phyloP scores from a whole-genome alignment of 1,140 invertebrate genomes.

The Lineus longissimus region DNA sequence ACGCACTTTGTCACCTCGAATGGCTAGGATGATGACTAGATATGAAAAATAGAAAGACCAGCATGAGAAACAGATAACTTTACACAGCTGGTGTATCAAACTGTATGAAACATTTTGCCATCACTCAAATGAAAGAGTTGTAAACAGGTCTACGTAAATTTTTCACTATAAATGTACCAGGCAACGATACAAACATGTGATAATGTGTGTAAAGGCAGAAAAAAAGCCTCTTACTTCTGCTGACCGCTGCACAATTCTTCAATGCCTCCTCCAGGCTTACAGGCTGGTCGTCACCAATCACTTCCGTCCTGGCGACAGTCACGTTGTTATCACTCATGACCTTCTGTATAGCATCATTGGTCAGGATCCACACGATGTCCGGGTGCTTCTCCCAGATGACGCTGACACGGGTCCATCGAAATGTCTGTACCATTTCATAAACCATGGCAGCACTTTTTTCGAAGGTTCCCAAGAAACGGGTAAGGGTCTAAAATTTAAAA shows the following conservation, averaged over 20 bases:
- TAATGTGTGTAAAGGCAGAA: not conserved
- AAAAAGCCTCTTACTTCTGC: not conserved
- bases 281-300: not conserved
- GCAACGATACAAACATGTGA: too few relatives aligned
- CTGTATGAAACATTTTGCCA: too few relatives aligned
- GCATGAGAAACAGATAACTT: not conserved
- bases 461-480: constrained; percentile 25
- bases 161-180: too few relatives aligned
- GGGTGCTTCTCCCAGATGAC: constrained; percentile 20
- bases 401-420: constrained; percentile 18
- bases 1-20: constrained; percentile 18
- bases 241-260: not conserved
- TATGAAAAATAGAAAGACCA: not conserved
- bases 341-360: constrained; percentile 14
- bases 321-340: constrained; percentile 8
- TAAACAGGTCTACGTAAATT: too few relatives aligned
- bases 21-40: constrained; percentile 25
- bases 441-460: constrained; percentile 22
- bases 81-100: not conserved
- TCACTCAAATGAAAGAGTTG: not conserved
- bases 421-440: constrained; percentile 11
- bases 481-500: constrained; percentile 21
- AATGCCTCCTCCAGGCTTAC: not conserved
- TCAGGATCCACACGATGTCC: constrained; percentile 22
- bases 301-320: not conserved